Percentiles rank a stretch among this genome's conserved stretches.
These are phyloP conservation scores for Cephus pygmeus DNA, from an alignment of 2,888 invertebrate genomes.

Conservation along the genomic window DNA sequence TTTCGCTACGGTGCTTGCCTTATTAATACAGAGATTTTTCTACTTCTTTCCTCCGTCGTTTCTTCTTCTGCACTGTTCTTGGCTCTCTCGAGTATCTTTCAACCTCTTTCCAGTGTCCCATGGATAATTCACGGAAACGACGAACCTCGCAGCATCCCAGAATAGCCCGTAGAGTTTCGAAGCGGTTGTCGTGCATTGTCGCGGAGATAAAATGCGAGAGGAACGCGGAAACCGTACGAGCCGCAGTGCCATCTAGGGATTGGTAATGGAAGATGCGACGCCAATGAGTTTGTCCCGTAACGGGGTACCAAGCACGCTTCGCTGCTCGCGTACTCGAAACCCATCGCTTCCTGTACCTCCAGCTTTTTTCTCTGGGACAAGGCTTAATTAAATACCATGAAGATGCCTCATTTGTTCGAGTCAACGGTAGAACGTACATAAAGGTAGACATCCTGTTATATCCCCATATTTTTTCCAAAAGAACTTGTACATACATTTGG, in stretches of 20 bases:
- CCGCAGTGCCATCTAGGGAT: conserved; percentile 31
- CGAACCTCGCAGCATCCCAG: background rate
- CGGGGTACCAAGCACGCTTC: conserved; percentile 38
- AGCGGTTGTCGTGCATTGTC: conserved; percentile 25
- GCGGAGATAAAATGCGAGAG: conserved; percentile 13
- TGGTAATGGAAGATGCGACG: conserved; percentile 28
- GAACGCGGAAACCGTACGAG: conserved; percentile 13
- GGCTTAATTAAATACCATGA: conserved; percentile 42
- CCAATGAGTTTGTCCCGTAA: conserved; percentile 41
- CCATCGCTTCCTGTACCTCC: conserved; percentile 45
- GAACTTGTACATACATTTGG: background rate
- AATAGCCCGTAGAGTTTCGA: background rate
- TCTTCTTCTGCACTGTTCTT: background rate
- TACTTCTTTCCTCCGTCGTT: background rate
- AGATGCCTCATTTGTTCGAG: conserved; percentile 9
- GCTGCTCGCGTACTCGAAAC: conserved; percentile 41
- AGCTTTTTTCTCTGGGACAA: conserved; percentile 36
- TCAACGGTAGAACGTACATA: background rate
- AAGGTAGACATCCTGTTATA: background rate
- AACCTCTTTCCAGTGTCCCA: background rate
- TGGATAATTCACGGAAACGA: background rate
- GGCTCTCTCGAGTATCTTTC: background rate
- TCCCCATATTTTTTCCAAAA: background rate
- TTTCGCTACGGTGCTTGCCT: background rate
- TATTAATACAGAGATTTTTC: background rate